Conservation (phyloP, 2,888 invertebrate species). For the Chymomyza procnemis region DNA sequence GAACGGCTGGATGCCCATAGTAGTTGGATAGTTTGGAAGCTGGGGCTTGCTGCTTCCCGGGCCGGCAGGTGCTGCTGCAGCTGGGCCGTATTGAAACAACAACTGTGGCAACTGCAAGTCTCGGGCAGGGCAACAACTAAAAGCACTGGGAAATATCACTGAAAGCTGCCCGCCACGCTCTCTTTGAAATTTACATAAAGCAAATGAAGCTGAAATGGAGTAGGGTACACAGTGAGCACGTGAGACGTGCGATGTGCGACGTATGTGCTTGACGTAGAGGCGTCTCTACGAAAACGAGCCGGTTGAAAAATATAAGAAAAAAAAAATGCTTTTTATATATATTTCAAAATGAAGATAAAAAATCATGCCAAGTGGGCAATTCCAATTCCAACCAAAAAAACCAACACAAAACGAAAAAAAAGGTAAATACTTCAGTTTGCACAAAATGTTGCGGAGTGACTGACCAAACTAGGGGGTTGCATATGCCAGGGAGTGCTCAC, state of each 20-base stretch:
- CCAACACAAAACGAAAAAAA: conserved; percentile 56
- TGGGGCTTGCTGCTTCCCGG: conserved; percentile 44
- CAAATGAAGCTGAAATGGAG: conserved; percentile 62
- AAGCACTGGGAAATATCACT: conserved; percentile 51
- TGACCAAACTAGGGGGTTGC: background rate
- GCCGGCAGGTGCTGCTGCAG: conserved; percentile 57
- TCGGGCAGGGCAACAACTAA: conserved; percentile 20
- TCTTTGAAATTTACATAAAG: conserved; percentile 58
- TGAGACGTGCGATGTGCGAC: background rate
- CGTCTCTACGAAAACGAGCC: conserved; percentile 13
- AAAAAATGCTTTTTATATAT: conserved; percentile 11
- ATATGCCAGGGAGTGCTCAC: background rate
- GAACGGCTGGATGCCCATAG: conserved; percentile 8
- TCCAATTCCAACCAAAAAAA: conserved; percentile 10
- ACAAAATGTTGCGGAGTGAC: conserved; percentile 49
- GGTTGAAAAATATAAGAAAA: background rate
- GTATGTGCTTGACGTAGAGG: background rate
- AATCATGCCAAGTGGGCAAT: conserved; percentile 8
- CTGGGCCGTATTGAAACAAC: conserved; percentile 1
- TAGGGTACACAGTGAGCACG: background rate
- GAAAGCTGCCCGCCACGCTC: conserved; percentile 23
- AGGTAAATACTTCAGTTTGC: conserved; percentile 67
- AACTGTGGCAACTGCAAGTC: conserved; percentile 46
- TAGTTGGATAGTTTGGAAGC: background rate
- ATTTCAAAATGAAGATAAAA: background rate